Percentiles rank a stretch among this genome's conserved stretches.
Conservation (phyloP, 2,888 invertebrate species). For the Cremastobaeus sp. region DNA sequence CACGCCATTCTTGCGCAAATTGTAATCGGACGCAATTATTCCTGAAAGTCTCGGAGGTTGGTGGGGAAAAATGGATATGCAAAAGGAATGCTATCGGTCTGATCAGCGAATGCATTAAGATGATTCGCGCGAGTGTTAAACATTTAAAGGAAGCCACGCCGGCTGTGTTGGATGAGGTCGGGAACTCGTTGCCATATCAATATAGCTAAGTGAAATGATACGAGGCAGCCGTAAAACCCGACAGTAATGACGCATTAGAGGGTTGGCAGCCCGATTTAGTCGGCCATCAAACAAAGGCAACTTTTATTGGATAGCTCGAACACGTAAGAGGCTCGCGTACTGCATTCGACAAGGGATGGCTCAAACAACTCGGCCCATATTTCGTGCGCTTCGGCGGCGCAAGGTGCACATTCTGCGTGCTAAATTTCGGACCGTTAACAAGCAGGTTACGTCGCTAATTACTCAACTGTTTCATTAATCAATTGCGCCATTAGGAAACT, state of each 20-base stretch:
- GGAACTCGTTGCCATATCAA: constrained; percentile 79
- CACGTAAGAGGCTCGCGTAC: constrained; percentile 69
- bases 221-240: constrained; percentile 77
- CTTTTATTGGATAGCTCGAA: constrained; percentile 76
- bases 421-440: constrained; percentile 60
- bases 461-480: constrained; percentile 17
- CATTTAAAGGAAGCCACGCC: constrained; percentile 72
- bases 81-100: constrained; percentile 40
- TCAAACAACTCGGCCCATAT: constrained; percentile 59
- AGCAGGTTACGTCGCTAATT: constrained; percentile 52
- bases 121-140: constrained; percentile 64
- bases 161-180: constrained; percentile 76
- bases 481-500: constrained; percentile 7
- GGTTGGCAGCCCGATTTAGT: constrained; percentile 78
- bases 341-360: constrained; percentile 59
- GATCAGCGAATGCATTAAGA: constrained; percentile 57
- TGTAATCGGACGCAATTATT: too few relatives aligned
- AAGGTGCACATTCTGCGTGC: constrained; percentile 65
- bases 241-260: constrained; percentile 79
- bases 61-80: constrained; percentile 21
- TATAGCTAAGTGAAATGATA: constrained; percentile 79
- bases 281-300: constrained; percentile 78
- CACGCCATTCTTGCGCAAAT: too few relatives aligned
- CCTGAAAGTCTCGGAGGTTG: too few relatives aligned
- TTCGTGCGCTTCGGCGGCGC: constrained; percentile 69